Conservation (phyloP, 2,888 invertebrate genomes). For the Hydroisotoma schaefferi region DNA sequence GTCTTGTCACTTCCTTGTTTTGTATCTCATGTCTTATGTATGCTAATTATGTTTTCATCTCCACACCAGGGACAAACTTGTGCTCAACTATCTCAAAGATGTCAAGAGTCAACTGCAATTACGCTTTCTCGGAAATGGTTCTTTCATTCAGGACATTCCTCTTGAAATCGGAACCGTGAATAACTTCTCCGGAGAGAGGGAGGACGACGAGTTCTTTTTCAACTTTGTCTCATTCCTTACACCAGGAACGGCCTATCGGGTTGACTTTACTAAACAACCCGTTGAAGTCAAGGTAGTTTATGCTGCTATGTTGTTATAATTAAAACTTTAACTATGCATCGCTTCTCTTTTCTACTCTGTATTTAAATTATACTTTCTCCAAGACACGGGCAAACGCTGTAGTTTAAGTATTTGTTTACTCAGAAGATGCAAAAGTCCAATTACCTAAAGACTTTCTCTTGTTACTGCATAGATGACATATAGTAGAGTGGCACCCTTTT, state of each 20-base stretch:
- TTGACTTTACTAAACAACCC: conserved; percentile 64
- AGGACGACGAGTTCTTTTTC: conserved; percentile 85
- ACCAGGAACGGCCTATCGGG: conserved; percentile 80
- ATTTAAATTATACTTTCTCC: no score
- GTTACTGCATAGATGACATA: no score
- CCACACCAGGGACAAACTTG: conserved; percentile 63
- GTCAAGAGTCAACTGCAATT: conserved; percentile 88
- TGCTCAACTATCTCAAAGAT: conserved; percentile 85
- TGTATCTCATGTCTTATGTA: no score
- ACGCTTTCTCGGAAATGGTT: conserved; percentile 68
- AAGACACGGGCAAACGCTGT: no score
- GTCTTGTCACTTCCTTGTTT: no score
- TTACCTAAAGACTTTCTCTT: no score
- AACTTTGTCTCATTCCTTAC: conserved; percentile 89
- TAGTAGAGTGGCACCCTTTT: no score
- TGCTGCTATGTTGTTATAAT: no score
- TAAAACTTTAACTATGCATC: no score
- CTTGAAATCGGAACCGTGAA: conserved; percentile 82
- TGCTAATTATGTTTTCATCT: background rate
- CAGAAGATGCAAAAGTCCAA: no score
- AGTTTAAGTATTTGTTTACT: no score
- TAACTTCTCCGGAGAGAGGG: conserved; percentile 76
- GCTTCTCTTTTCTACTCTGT: no score
- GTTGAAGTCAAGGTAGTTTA: conserved; percentile 23
- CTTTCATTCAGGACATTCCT: conserved; percentile 67